phyloP scores from a whole-genome alignment of 2,113 vertebrate species.

The Microcebus ravelobensis region DNA sequence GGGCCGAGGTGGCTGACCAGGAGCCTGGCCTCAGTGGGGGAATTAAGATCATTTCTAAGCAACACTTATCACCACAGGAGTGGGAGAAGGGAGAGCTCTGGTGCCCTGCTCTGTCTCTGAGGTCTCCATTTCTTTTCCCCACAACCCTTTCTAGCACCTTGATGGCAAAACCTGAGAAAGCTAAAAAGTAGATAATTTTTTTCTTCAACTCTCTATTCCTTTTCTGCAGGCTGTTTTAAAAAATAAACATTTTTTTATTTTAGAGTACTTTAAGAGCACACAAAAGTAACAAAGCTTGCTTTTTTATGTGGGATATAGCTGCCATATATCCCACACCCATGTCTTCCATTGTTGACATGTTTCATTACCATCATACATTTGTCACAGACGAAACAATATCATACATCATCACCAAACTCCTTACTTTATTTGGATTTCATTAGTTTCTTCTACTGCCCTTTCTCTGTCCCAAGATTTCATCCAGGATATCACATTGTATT shows the following conservation, averaged over 20 bases:
- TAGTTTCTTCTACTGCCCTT: not conserved
- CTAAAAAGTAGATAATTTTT: not conserved
- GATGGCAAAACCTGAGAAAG: not conserved
- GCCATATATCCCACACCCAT: not conserved
- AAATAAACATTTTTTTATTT: no score
- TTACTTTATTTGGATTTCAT: not conserved
- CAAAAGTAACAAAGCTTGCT: not conserved
- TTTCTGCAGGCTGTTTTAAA: not conserved
- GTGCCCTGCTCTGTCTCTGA: not conserved
- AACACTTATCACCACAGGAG: no score
- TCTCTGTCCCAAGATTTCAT: not conserved
- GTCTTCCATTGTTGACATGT: not conserved
- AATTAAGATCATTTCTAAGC: not conserved
- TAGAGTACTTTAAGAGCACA: not conserved
- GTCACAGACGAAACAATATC: no score
- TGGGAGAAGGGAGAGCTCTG: not conserved
- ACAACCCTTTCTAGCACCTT: not conserved
- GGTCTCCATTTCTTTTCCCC: not conserved
- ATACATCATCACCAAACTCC: not conserved
- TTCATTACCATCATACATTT: not conserved
- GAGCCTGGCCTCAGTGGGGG: not conserved
- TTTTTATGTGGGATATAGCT: no score
- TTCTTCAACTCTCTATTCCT: not conserved
- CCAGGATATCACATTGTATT: not conserved
- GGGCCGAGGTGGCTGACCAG: not conserved